Evolutionary conservation across 2,113 vertebrate genomes (phyloP), one percentile per base, ranked within the genome.

Genomic region (Alligator mississippiensis): DNA sequence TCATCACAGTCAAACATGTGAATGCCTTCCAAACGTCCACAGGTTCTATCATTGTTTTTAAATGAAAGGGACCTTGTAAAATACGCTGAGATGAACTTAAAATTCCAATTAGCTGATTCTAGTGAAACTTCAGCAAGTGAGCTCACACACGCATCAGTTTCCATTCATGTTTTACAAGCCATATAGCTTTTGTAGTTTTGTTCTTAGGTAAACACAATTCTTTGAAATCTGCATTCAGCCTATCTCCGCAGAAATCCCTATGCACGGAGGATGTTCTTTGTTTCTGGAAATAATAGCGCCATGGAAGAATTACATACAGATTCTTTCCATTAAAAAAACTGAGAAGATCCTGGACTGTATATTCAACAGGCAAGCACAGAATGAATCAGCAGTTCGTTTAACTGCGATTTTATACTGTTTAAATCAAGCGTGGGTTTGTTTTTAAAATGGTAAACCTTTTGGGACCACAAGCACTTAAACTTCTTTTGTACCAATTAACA

Each of bases 31-130:
- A 96, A 96, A 97, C 96, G 96, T 97, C 96, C 96, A 97, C 94
- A 96, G 96, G 96, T 97, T 97, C 93, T 81, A 94, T n/a, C 92
- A 96, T 96, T 97, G 96, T 97, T 97, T 95, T 96, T 93, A 95
- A 90, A 96, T 96, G 94, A 95, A 96, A 97, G 91, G 90, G 91
- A 96, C 92, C 96, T 93, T 13, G 87, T 55, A 60, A 97, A 97
- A 97, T 95, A 92, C 80, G 95, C 96, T 95, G 96, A 97, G 95
- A 94, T 95, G 84, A 95, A 93, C 89, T 95, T 80, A 93, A 86
- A 93, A 79, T 94, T 90, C 82, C 95, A 92, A 86, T 93, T 63
- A 22, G 96, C 95, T 95, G 95, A 96, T 74, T 76, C 13, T 5
- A 87, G 95, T 68, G 94, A 97, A 97, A 95, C 82, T 93, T 81